Conservation (phyloP, 2,888 invertebrate species). For the Petrolisthes manimaculis region DNA sequence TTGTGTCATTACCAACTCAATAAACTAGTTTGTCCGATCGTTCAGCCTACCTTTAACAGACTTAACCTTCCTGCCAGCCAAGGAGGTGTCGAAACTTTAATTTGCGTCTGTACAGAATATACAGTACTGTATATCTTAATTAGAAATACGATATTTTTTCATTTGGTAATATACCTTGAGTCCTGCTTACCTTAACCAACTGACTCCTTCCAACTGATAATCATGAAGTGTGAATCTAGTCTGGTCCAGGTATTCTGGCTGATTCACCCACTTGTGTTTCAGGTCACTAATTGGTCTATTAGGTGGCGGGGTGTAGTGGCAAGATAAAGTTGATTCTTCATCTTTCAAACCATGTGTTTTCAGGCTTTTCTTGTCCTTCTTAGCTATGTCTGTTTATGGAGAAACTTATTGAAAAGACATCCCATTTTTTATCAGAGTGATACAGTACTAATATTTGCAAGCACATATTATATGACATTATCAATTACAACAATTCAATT, state of each 20-base stretch:
- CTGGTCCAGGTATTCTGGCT: slow-evolving; percentile 87
- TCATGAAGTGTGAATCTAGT: slow-evolving; percentile 88
- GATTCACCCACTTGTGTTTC: slow-evolving; percentile 93
- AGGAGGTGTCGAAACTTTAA: too few relatives aligned
- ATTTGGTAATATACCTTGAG: background rate
- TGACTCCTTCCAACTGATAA: slow-evolving; percentile 97
- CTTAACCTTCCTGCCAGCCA: too few relatives aligned
- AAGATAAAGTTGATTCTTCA: slow-evolving; percentile 73
- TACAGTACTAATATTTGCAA: background rate
- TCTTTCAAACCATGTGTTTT: slow-evolving; percentile 82
- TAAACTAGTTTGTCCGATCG: too few relatives aligned
- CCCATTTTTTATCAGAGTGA: background rate
- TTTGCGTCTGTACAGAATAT: too few relatives aligned
- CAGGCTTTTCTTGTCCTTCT: slow-evolving; percentile 74
- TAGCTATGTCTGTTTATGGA: slow-evolving; percentile 70
- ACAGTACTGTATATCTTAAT: background rate
- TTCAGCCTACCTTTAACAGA: too few relatives aligned
- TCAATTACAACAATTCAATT: background rate
- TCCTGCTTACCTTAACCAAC: slow-evolving; percentile 82
- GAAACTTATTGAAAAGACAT: background rate
- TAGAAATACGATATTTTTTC: background rate
- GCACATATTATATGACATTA: background rate
- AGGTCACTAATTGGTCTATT: slow-evolving; percentile 88
- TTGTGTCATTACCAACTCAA: too few relatives aligned
- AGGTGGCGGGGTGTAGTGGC: slow-evolving; percentile 86